Evolutionary conservation across 2,797 vertebrate genomes (phyloP).

Genomic region (Emydoidea blandingii): DNA sequence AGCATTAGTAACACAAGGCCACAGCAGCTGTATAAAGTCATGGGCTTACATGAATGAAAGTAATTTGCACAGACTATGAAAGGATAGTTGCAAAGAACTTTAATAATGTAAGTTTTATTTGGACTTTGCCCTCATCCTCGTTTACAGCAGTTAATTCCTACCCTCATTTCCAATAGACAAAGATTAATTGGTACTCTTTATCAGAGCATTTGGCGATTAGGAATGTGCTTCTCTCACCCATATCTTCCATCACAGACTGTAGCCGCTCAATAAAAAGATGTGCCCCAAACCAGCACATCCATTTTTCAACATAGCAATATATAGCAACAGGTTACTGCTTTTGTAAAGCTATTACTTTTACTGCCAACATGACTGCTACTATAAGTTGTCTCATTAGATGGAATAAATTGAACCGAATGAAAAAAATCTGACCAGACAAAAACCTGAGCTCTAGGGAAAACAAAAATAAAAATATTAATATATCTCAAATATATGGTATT

Average conservation of each 20-base stretch:
- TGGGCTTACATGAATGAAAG: conserved; percentile 41
- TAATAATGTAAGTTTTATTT: conserved; percentile 76
- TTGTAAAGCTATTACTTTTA: conserved; percentile 85
- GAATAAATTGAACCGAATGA: conserved; percentile 78
- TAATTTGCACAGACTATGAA: conserved; percentile 55
- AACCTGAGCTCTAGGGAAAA: conserved; percentile 40
- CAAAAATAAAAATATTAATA: not conserved
- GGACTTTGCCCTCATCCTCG: conserved; percentile 73
- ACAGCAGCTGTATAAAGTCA: conserved; percentile 60
- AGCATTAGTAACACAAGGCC: not conserved
- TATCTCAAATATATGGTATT: not conserved
- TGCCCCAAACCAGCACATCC: conserved; percentile 68
- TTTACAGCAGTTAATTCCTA: conserved; percentile 77
- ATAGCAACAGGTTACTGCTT: conserved; percentile 78
- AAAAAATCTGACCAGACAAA: conserved; percentile 55
- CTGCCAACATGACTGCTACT: conserved; percentile 77
- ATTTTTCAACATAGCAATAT: conserved; percentile 81
- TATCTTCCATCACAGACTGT: conserved; percentile 79
- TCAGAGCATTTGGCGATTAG: conserved; percentile 80
- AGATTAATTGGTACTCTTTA: conserved; percentile 83
- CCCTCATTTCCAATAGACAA: conserved; percentile 75
- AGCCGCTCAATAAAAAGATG: conserved; percentile 81
- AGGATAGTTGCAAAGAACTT: conserved; percentile 60
- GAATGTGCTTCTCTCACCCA: conserved; percentile 76
- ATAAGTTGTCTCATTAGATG: conserved; percentile 81